phyloP scores from a whole-genome alignment of 2,113 vertebrate species.

The Aepyceros melampus region DNA sequence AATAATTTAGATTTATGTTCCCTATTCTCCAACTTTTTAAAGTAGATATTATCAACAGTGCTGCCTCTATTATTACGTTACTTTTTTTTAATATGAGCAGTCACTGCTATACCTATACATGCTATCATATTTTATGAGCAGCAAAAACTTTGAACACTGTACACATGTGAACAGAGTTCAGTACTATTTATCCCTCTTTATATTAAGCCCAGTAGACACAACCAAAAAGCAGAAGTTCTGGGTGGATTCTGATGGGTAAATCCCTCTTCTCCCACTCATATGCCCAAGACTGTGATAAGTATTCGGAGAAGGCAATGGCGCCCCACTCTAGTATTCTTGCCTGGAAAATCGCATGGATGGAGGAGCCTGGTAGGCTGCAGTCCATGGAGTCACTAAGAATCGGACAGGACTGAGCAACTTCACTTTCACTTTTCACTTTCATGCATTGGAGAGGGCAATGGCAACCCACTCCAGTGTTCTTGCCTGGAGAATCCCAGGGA shows the following conservation, averaged over 20 bases:
- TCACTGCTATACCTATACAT: not conserved
- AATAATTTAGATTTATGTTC: not conserved
- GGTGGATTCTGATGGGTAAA: not conserved
- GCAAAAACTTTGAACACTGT: not conserved
- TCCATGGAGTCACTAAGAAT: no score
- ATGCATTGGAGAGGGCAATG: no score
- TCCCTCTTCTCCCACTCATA: not conserved
- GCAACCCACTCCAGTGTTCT: no score
- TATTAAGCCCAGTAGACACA: not conserved
- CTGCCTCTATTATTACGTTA: not conserved
- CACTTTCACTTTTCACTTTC: no score
- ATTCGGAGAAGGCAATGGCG: no score
- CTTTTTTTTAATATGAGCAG: not conserved
- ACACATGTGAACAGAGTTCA: not conserved
- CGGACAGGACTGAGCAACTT: no score
- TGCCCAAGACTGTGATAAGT: not conserved
- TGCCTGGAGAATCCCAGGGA: no score
- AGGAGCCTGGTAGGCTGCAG: no score
- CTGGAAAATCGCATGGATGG: no score
- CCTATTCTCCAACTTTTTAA: not conserved
- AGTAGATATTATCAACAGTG: not conserved
- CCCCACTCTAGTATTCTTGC: no score
- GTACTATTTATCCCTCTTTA: not conserved
- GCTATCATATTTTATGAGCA: not conserved
- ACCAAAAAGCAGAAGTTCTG: not conserved